Evolutionary conservation across 1,140 invertebrate genomes (phyloP).

Genomic region (Drosophila kanapiae): DNA sequence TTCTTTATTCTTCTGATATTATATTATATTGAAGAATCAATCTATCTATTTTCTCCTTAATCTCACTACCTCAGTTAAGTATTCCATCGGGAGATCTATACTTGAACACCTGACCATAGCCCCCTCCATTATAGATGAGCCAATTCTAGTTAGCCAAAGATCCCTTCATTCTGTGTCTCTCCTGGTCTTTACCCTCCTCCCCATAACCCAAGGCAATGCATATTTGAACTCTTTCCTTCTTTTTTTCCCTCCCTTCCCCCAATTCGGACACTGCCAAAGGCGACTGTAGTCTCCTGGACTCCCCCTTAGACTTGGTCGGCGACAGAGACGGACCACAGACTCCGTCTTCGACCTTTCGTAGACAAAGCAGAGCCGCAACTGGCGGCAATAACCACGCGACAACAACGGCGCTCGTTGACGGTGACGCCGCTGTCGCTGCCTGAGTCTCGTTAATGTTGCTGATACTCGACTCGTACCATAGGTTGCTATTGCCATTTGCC

Average conservation of each 20-base stretch:
- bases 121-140: no score
- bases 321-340: constrained; percentile 64
- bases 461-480: constrained; percentile 40
- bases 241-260: neutral
- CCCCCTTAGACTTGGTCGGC: constrained; percentile 12
- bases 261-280: constrained; percentile 32
- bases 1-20: neutral
- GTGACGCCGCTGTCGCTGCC: constrained; percentile 64
- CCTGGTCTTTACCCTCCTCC: neutral
- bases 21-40: neutral
- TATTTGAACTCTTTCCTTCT: constrained; percentile 43
- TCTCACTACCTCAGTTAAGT: neutral
- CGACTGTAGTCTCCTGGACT: neutral
- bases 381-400: constrained; percentile 60
- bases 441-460: constrained; percentile 63
- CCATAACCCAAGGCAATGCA: constrained; percentile 36
- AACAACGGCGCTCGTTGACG: constrained; percentile 71
- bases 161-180: constrained; percentile 12
- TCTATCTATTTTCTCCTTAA: neutral
- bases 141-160: constrained; percentile 21
- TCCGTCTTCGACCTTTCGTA: constrained; percentile 80
- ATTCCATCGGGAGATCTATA: neutral
- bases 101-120: constrained; percentile 3
- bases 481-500: constrained; percentile 37
- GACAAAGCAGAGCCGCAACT: constrained; percentile 78